Evolutionary conservation across 2,797 vertebrate species (phyloP).

Genomic region (Tolypeutes matacus): DNA sequence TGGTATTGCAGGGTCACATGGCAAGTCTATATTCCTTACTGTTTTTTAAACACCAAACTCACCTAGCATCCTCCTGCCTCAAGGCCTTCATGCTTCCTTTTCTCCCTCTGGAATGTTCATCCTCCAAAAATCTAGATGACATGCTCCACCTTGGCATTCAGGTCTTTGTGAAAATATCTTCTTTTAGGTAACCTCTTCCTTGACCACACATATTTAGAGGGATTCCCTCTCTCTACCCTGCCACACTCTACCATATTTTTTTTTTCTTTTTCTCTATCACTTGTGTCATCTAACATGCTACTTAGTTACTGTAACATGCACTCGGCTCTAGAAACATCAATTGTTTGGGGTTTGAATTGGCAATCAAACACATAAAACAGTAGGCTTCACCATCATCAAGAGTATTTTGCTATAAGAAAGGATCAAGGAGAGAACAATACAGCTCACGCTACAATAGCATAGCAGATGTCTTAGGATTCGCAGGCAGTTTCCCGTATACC

Average conservation of each 20-base stretch:
- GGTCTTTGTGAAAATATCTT: neutral
- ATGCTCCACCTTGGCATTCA: neutral
- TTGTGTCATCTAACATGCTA: neutral
- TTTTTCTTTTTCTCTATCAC: neutral
- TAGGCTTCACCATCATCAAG: neutral
- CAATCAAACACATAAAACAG: neutral
- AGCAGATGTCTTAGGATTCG: neutral
- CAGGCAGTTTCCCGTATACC: neutral
- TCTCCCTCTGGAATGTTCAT: neutral
- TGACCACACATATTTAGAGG: neutral
- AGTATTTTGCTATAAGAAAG: slow-evolving; percentile 8
- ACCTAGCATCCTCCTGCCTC: neutral
- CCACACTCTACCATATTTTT: neutral
- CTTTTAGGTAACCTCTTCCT: neutral
- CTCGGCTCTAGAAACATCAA: neutral
- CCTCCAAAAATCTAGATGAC: neutral
- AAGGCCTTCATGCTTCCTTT: neutral
- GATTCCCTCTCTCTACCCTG: neutral
- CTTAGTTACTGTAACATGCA: neutral
- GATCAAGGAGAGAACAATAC: neutral
- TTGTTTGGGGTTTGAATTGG: neutral
- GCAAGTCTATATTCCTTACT: too few relatives aligned
- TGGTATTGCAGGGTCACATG: too few relatives aligned
- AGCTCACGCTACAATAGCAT: neutral
- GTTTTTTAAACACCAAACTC: neutral